Evolutionary conservation across 2,113 vertebrate species (phyloP).

Genomic region (Taxidea taxus): DNA sequence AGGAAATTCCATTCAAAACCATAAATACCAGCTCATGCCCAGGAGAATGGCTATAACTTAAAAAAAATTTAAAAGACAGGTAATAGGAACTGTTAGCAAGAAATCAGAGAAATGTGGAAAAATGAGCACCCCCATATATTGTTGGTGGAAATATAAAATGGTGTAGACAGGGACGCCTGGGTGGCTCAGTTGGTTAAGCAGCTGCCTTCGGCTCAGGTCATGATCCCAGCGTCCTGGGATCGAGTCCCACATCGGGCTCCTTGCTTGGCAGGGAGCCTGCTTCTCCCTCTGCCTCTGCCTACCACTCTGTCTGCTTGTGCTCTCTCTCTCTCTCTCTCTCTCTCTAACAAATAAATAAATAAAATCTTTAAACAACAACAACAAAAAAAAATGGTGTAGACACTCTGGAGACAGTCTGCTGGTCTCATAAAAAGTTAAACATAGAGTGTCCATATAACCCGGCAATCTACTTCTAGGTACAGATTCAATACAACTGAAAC

Average conservation of each 20-base stretch:
- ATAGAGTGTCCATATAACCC: not conserved
- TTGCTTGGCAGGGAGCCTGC: too few relatives aligned
- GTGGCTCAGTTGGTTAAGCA: too few relatives aligned
- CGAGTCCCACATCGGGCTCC: too few relatives aligned
- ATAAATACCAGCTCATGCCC: not conserved
- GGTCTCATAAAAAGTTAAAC: too few relatives aligned
- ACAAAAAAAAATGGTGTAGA: not conserved
- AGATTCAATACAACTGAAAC: not conserved
- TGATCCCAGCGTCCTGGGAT: too few relatives aligned
- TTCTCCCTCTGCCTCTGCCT: too few relatives aligned
- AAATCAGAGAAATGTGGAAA: not conserved
- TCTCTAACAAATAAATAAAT: too few relatives aligned
- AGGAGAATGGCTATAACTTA: not conserved
- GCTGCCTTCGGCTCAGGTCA: too few relatives aligned
- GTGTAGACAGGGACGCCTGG: not conserved
- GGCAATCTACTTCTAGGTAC: not conserved
- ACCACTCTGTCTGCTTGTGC: too few relatives aligned
- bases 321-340: too few relatives aligned
- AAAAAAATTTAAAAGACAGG: not conserved
- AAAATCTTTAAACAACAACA: too few relatives aligned
- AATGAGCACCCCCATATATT: not conserved
- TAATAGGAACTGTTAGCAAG: not conserved
- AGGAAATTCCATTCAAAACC: not conserved
- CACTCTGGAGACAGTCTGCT: too few relatives aligned
- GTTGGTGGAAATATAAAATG: not conserved